These are phyloP conservation scores for Margaritifera margaritifera DNA, from an alignment of 2,888 invertebrate genomes.

Conservation along the genomic window DNA sequence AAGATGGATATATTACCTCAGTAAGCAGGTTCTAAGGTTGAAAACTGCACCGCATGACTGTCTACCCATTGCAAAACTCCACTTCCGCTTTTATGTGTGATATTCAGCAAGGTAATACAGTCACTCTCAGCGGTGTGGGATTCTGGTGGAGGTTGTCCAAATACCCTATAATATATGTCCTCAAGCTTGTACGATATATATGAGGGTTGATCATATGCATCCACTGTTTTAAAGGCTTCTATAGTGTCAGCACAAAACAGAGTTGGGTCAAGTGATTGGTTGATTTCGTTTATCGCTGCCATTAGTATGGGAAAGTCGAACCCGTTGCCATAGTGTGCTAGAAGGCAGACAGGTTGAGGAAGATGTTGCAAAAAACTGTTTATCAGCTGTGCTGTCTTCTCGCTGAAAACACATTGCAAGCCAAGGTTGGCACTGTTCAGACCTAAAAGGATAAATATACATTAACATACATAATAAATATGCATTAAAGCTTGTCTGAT, in stretches of 20 bases:
- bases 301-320: slow-evolving; percentile 87
- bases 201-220: slow-evolving; percentile 22
- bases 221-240: slow-evolving; percentile 75
- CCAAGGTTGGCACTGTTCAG: slow-evolving; percentile 82
- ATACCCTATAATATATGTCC: slow-evolving; percentile 46
- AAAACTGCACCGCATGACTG: slow-evolving; percentile 43
- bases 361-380: slow-evolving; percentile 79
- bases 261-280: slow-evolving; percentile 75
- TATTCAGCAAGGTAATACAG: slow-evolving; percentile 52
- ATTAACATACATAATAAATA: too few relatives aligned
- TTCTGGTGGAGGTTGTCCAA: slow-evolving; percentile 44
- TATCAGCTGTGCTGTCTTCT: slow-evolving; percentile 77
- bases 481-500: too few relatives aligned
- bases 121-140: slow-evolving; percentile 66
- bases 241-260: slow-evolving; percentile 83
- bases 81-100: slow-evolving; percentile 35
- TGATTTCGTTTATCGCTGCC: slow-evolving; percentile 77
- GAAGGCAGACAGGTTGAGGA: slow-evolving; percentile 83
- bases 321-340: slow-evolving; percentile 85
- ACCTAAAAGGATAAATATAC: slow-evolving; percentile 48
- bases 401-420: slow-evolving; percentile 78
- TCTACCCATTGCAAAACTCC: slow-evolving; percentile 52
- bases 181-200: slow-evolving; percentile 41
- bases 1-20: not conserved
- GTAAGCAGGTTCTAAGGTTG: slow-evolving; percentile 16